These are phyloP conservation scores for Neogale vison DNA, from an alignment of 2,113 vertebrate species.

Conservation along the genomic window DNA sequence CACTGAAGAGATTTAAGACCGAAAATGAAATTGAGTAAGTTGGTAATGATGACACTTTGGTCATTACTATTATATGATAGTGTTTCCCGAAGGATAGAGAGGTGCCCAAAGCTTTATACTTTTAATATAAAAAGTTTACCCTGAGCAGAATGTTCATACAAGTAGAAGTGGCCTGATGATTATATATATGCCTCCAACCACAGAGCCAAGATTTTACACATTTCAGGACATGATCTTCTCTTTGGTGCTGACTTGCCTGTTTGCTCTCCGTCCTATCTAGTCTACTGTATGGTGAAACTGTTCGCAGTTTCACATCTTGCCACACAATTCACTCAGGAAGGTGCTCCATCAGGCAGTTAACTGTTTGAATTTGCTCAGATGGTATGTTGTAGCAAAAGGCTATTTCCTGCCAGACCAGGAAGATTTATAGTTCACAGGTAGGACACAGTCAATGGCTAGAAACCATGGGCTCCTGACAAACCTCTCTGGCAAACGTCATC, in stretches of 20 bases:
- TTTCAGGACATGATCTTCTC: background rate
- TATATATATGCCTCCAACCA: background rate
- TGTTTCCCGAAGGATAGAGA: background rate
- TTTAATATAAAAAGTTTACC: background rate
- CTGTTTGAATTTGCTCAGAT: conserved; percentile 49
- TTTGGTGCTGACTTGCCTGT: conserved; percentile 5
- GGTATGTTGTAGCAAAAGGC: conserved; percentile 36
- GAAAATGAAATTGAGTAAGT: background rate
- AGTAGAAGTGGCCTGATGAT: background rate
- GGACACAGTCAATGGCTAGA: background rate
- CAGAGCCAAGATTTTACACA: background rate
- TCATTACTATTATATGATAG: background rate
- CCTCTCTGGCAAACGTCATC: background rate
- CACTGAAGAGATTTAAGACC: background rate
- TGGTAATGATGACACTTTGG: background rate
- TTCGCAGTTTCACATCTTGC: conserved; percentile 28
- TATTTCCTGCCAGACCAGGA: conserved; percentile 8
- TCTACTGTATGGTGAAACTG: conserved; percentile 6
- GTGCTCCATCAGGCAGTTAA: conserved; percentile 50
- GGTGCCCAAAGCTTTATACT: background rate
- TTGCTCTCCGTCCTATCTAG: background rate
- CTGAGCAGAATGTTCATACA: background rate
- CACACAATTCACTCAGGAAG: conserved; percentile 50
- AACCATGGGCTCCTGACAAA: background rate
- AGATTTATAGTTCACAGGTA: background rate